Evolutionary conservation across 30 jellyfish, hydroid and myxozoan species (phyloP).

Genomic region (Chironex yamaguchii): DNA sequence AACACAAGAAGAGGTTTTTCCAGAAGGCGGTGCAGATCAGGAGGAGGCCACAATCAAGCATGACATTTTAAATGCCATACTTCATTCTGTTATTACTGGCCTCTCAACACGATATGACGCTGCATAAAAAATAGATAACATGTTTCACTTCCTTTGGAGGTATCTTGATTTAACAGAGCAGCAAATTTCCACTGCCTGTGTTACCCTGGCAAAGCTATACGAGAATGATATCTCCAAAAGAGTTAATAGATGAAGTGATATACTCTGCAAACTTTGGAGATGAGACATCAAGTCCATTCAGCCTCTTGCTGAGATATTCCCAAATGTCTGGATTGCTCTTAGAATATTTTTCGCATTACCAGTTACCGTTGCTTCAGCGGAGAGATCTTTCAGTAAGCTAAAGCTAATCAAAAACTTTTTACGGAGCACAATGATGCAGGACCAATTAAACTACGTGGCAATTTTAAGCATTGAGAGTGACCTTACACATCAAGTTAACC

Average conservation of each 20-base stretch:
- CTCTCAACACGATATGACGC: constrained; percentile 44
- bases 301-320: background rate
- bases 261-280: too few species aligned
- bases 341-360: constrained; percentile 32
- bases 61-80: background rate
- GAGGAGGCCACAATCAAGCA: background rate
- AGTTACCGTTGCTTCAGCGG: too few species aligned
- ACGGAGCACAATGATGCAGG: too few species aligned
- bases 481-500: too few species aligned
- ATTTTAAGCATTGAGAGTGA: too few species aligned
- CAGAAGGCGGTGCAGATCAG: background rate
- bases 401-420: too few species aligned
- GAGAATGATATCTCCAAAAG: constrained; percentile 26
- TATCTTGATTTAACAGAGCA: constrained; percentile 10
- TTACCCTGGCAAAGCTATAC: constrained; percentile 36
- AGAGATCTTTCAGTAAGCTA: too few species aligned
- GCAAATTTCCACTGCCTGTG: constrained; percentile 17
- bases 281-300: too few species aligned
- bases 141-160: constrained; percentile 29
- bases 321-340: constrained; percentile 11
- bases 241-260: constrained; percentile 15
- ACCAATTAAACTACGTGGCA: too few species aligned
- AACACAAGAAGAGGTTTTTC: constrained; percentile 35
- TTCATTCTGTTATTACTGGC: constrained; percentile 8
- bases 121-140: background rate